These are phyloP conservation scores for Odontomyia ornata DNA, from an alignment of 2,888 invertebrate species.

Conservation along the genomic window DNA sequence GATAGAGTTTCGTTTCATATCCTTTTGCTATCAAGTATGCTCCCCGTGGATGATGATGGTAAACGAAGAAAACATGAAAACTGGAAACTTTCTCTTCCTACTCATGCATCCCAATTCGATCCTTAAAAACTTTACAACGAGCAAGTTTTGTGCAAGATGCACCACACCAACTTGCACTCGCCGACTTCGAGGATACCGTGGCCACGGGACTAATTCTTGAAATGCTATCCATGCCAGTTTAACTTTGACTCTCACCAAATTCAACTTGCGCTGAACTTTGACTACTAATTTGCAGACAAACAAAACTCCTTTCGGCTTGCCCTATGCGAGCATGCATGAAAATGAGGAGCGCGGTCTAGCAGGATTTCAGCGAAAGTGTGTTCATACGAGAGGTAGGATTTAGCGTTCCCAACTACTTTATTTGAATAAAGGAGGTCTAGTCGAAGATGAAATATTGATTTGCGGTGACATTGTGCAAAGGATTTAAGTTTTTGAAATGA, in stretches of 20 bases:
- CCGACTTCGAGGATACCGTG: background rate
- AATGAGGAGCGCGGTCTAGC: too few species aligned
- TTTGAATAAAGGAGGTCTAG: too few species aligned
- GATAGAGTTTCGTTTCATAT: too few species aligned
- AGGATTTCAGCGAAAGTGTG: too few species aligned
- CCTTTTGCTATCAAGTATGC: background rate
- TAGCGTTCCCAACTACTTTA: too few species aligned
- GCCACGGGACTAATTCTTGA: background rate
- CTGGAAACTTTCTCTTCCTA: background rate
- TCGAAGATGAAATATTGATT: too few species aligned
- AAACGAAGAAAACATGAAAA: background rate
- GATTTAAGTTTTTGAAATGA: too few species aligned
- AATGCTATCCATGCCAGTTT: slow-evolving; percentile 7
- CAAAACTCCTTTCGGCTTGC: too few species aligned
- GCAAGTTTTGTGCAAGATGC: background rate
- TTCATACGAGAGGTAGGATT: too few species aligned
- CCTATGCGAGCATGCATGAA: too few species aligned
- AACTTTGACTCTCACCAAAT: background rate
- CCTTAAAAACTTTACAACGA: background rate
- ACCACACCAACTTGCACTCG: background rate
- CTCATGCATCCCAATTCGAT: background rate
- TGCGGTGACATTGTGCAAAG: too few species aligned
- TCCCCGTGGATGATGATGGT: background rate
- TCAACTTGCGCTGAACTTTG: background rate
- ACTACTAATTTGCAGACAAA: background rate